Conservation (phyloP, 1,140 invertebrate genomes). For the Andrena cerasifolii region DNA sequence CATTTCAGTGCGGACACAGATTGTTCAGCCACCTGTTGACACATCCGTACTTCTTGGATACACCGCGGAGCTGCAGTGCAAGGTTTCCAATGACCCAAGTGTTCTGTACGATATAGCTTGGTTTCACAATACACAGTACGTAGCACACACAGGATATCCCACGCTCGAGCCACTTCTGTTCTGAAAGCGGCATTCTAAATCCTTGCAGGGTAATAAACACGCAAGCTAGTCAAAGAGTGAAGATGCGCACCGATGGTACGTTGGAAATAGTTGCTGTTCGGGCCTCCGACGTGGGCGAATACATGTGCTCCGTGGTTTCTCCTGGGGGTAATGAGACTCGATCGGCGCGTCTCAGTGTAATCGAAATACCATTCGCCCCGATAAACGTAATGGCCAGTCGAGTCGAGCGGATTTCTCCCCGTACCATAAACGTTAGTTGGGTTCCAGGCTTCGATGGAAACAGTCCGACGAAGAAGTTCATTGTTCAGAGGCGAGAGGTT, state of each 20-base stretch:
- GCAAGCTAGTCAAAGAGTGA: conserved; percentile 86
- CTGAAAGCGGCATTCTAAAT: too few species aligned
- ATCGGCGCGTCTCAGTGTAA: conserved; percentile 91
- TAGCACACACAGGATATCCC: too few species aligned
- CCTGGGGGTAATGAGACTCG: conserved; percentile 96
- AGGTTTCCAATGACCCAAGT: conserved; percentile 94
- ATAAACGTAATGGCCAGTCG: conserved; percentile 91
- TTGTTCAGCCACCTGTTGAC: conserved; percentile 95
- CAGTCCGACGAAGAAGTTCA: conserved; percentile 96
- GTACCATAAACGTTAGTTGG: conserved; percentile 95
- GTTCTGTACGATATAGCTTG: conserved; percentile 96
- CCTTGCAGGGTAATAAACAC: conserved; percentile 85
- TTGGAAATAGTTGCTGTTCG: conserved; percentile 91
- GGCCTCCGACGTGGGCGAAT: conserved; percentile 91
- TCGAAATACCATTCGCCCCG: conserved; percentile 96
- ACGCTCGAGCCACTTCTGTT: too few species aligned
- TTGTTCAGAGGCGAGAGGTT: conserved; percentile 94
- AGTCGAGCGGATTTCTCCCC: conserved; percentile 82
- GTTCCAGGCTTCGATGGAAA: conserved; percentile 98
- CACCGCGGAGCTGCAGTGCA: conserved; percentile 95
- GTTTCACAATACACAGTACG: conserved; percentile 93
- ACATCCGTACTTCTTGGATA: conserved; percentile 94
- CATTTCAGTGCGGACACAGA: conserved; percentile 93
- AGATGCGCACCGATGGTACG: conserved; percentile 89
- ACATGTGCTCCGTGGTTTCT: conserved; percentile 92